These are phyloP conservation scores for Mustela nigripes DNA, from an alignment of 2,113 vertebrate genomes.

Conservation along the genomic window DNA sequence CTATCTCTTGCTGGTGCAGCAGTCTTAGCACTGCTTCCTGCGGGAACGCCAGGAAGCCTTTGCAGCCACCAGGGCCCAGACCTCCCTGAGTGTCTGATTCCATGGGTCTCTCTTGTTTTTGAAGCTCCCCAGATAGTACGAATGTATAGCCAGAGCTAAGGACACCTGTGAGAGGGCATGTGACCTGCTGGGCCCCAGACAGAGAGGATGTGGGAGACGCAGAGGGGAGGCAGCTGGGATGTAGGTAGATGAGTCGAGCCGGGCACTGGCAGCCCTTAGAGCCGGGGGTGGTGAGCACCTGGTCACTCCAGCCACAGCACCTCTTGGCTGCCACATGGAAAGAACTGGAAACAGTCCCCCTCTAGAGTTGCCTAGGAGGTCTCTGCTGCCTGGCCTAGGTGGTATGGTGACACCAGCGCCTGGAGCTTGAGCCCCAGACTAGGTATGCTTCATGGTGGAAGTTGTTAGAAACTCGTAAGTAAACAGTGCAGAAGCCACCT, in stretches of 20 bases:
- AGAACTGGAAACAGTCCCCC: neutral
- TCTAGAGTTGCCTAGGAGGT: neutral
- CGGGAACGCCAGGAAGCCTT: neutral
- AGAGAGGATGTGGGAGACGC: neutral
- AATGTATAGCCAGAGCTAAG: neutral
- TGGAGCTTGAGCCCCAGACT: neutral
- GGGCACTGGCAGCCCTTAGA: neutral
- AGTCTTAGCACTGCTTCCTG: neutral
- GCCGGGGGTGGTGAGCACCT: neutral
- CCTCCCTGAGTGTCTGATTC: neutral
- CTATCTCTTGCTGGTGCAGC: fast-evolving
- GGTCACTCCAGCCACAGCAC: neutral
- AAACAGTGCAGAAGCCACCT: neutral
- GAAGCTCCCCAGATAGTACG: neutral
- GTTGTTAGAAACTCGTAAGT: neutral
- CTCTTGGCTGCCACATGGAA: neutral
- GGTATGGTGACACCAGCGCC: neutral
- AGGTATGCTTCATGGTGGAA: neutral
- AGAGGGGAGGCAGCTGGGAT: neutral
- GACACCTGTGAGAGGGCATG: neutral
- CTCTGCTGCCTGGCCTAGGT: neutral
- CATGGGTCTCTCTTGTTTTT: neutral
- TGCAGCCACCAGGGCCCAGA: too few relatives aligned
- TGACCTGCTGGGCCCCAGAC: neutral
- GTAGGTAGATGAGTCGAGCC: neutral